These are phyloP conservation scores for Acridotheres tristis DNA, from an alignment of 2,797 vertebrate genomes.

Conservation along the genomic window DNA sequence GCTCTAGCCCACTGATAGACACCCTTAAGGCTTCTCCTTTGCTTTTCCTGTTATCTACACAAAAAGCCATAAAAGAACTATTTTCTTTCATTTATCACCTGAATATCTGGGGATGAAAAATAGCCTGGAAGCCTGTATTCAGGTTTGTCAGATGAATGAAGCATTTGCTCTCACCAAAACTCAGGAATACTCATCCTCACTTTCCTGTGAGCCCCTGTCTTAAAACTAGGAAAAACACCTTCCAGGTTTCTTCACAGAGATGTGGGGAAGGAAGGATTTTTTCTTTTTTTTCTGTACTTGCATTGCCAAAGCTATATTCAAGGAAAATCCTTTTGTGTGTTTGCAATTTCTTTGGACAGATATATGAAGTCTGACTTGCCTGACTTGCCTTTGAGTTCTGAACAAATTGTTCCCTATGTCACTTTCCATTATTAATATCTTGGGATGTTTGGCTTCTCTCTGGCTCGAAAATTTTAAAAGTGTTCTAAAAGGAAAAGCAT, in stretches of 20 bases:
- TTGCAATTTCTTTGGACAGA: neutral
- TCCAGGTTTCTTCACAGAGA: neutral
- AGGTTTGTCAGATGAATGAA: neutral
- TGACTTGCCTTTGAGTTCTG: conserved; percentile 12
- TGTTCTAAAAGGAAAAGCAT: neutral
- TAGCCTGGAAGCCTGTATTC: neutral
- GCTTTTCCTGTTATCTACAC: neutral
- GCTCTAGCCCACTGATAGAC: neutral
- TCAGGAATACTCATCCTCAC: neutral
- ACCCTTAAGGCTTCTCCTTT: neutral
- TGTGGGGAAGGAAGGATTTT: neutral
- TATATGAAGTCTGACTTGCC: conserved; percentile 8
- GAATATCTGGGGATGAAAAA: neutral
- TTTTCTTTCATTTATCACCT: neutral
- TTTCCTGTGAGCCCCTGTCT: neutral
- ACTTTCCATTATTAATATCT: neutral
- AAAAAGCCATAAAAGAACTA: neutral
- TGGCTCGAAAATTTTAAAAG: neutral
- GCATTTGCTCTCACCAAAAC: neutral
- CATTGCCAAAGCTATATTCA: neutral
- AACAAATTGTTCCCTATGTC: neutral
- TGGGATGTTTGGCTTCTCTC: neutral
- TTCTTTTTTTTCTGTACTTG: neutral
- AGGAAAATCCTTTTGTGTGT: neutral
- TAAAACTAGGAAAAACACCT: neutral